Evolutionary conservation across 35 echinoderm and acorn worm genomes (phyloP).

Genomic region (Ophioderma brevispina): DNA sequence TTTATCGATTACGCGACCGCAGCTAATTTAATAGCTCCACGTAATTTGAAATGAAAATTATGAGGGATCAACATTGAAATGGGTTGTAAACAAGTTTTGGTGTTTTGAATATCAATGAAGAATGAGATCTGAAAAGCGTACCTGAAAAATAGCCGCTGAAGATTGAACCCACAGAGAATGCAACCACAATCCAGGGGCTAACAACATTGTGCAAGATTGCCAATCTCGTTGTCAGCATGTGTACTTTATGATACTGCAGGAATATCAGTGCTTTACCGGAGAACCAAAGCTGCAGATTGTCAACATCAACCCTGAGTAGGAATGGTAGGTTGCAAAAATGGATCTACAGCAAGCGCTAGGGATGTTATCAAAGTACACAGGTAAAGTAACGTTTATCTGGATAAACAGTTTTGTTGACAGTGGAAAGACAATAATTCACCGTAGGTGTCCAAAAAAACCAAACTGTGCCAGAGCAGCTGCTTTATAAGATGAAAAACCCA

Average conservation of each 20-base stretch:
- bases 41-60: no score
- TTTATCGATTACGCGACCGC: no score
- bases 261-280: background rate
- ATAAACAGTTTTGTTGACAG: background rate
- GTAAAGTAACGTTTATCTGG: background rate
- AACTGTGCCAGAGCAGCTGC: background rate
- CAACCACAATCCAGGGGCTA: background rate
- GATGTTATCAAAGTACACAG: background rate
- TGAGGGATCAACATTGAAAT: no score
- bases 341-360: no score
- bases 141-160: background rate
- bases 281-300: background rate
- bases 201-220: background rate
- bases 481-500: background rate
- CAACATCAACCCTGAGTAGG: background rate
- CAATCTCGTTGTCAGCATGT: background rate
- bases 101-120: no score
- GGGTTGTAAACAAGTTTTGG: no score
- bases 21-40: no score
- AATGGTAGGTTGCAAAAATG: background rate
- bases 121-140: no score
- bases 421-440: background rate
- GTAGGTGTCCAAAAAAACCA: background rate
- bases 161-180: background rate
- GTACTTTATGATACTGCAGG: background rate